Evolutionary conservation across 2,888 invertebrate genomes (phyloP).

Genomic region (Thymelicus lineola): DNA sequence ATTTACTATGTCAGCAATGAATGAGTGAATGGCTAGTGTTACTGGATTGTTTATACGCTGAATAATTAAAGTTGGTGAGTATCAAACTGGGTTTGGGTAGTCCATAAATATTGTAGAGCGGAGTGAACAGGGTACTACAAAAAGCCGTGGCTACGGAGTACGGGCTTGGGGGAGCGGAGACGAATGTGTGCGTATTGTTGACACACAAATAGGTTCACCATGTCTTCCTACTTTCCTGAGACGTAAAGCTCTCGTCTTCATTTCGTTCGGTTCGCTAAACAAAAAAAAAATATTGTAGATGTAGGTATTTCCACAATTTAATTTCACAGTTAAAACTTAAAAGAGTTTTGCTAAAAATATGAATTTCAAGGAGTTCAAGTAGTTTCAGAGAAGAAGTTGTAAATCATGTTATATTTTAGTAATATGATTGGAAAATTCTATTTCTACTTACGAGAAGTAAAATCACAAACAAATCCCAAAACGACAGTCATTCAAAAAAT

Average conservation of each 20-base stretch:
- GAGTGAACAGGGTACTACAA: conserved; percentile 57
- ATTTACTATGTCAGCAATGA: conserved; percentile 47
- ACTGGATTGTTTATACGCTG: conserved; percentile 64
- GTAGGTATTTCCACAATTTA: too few relatives aligned
- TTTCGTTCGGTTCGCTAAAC: too few relatives aligned
- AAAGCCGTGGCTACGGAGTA: conserved; percentile 65
- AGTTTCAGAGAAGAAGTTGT: too few relatives aligned
- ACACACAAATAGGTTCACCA: conserved; percentile 63
- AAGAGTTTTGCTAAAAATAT: too few relatives aligned
- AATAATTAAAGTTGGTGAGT: conserved; percentile 67
- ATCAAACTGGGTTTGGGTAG: conserved; percentile 42
- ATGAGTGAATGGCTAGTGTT: conserved; percentile 58
- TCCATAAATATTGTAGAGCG: conserved; percentile 51
- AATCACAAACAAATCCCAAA: too few relatives aligned
- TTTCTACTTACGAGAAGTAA: neutral
- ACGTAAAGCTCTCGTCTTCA: neutral
- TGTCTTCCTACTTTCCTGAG: conserved; percentile 40
- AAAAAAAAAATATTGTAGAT: too few relatives aligned
- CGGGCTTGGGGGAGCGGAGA: conserved; percentile 73
- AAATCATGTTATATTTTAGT: too few relatives aligned
- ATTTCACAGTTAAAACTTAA: too few relatives aligned
- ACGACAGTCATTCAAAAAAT: neutral
- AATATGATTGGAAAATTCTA: neutral
- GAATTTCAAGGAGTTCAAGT: too few relatives aligned
- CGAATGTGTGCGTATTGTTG: conserved; percentile 76